Base-by-base conservation (phyloP, 2,113 vertebrate species). In the Carassius auratus region DNA sequence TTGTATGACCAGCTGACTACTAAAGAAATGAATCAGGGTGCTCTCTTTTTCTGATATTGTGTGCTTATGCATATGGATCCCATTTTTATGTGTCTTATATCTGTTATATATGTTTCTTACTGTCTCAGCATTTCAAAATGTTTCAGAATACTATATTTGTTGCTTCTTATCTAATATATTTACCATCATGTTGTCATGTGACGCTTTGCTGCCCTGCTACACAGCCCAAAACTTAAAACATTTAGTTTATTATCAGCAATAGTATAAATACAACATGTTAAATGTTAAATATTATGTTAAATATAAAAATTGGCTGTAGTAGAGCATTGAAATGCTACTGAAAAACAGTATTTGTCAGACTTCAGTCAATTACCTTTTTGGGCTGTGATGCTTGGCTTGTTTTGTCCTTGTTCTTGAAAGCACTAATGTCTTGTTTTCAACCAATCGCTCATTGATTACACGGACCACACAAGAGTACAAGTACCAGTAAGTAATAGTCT, bases 351-450 rank as follows among this genome's bases (percentile, higher is more conserved):
- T 48, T 12, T 30, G 8, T 79, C 12, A 2, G 12, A 79, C 12
- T 38, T 38, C 4, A n/a, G 33, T 21, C 33, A 21, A 21, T 21
- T 0, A 71, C 17, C 5, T 33, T 61, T 85, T 86, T 89, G 90
- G 87, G 85, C 87, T 90, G 93, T 93, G 94, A 95, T 93, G 93
- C 91, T 89, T 87, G 87, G 88, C 87, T 85, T 94, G 93, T 95
- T 92, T 91, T 95, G 94, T 95, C 92, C 94, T 88, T 94, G 92
- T 93, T 94, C 92, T 92, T 91, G 89, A 95, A 94, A 95, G 92
- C 94, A 95, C 95, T 95, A 95, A 95, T 95, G 95, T 95, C 95
- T 95, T 95, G 94, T 95, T 95, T 95, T 95, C 93, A 95, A 95
- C 94, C 93, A 94, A 94, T 93, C 88, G 93, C 92, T 94, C 93